Evolutionary conservation across 2,113 vertebrate species (phyloP).

Genomic region (Manacus vitellinus): DNA sequence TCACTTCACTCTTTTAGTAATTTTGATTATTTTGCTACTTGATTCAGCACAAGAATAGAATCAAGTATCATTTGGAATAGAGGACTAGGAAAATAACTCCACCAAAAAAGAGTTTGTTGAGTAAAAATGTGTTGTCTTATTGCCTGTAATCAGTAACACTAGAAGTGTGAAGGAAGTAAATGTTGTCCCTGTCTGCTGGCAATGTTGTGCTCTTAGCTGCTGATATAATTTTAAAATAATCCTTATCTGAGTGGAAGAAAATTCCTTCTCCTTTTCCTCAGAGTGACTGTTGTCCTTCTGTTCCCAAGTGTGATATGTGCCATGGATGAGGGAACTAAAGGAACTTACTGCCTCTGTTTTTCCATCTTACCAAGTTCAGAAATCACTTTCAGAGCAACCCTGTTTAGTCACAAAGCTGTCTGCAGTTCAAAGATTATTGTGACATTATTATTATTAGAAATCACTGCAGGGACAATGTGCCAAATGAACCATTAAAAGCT

Average conservation of each 20-base stretch:
- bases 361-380: not conserved
- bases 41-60: not conserved
- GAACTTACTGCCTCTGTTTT: not conserved
- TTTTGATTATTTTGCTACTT: not conserved
- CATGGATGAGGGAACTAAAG: not conserved
- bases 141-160: not conserved
- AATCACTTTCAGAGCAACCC: not conserved
- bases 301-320: not conserved
- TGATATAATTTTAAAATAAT: not conserved
- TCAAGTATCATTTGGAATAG: not conserved
- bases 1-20: not conserved
- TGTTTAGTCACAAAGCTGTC: not conserved
- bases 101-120: not conserved
- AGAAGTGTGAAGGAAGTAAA: not conserved
- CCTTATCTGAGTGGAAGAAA: not conserved
- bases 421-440: not conserved
- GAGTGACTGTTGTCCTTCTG: not conserved
- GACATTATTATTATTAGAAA: slow-evolving; percentile 36
- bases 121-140: not conserved
- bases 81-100: not conserved
- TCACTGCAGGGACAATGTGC: not conserved
- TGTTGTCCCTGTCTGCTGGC: not conserved
- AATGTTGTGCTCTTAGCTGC: not conserved
- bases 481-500: slow-evolving; percentile 10
- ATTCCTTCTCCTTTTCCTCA: not conserved